Evolutionary conservation across 2,113 vertebrate species (phyloP), one percentile per base, ranked within the genome.

Genomic region (Pollimyrus isidori): DNA sequence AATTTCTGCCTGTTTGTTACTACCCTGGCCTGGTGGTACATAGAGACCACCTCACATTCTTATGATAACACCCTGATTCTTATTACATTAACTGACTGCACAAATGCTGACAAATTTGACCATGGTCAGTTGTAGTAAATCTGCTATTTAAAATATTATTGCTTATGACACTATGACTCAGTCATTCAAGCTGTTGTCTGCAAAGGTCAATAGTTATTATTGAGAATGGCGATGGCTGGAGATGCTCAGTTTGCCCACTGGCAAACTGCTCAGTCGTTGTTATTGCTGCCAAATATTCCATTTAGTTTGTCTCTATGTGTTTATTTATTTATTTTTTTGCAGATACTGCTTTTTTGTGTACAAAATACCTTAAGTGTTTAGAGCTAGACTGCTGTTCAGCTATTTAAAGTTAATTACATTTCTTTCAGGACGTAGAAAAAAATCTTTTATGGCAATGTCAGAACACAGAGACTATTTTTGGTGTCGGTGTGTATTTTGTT

Each of bases 371-470:
- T 90, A 69, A 56, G 82, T 46, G 89, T 62, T 56, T 90, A 89
- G 89, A 90, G 90, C 56, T 86, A 89, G 83, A 90, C 76, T 89
- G 89, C 89, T 65, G 56, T 50, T 53, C 88, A 30, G 26, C 62
- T 88, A 76, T 89, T 92, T 92, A 91, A 62, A 90, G 88, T 52
- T 84, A 88, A 90, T 92, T 92, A 90, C 58, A 30, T 84, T 85
- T 91, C 86, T 91, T 82, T 80, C 50, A 90, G 87, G 69, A 91
- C 89, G 90, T 82, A 90, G 58, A 90, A 80, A 82, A 76, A 56
- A 42, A 58, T 91, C 89, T 90, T 62, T 91, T 89, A 86, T 90
- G 82, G 53, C 30, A 15, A 86, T 80, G 30, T 10, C 48, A 42
- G 69, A 35, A 82, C 26, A 30, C 13, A 56, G 21, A 89, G 11